Evolutionary conservation across 1,140 invertebrate genomes (phyloP), one percentile per base, ranked within the genome.

Genomic region (Zaprionus gabonicus): DNA sequence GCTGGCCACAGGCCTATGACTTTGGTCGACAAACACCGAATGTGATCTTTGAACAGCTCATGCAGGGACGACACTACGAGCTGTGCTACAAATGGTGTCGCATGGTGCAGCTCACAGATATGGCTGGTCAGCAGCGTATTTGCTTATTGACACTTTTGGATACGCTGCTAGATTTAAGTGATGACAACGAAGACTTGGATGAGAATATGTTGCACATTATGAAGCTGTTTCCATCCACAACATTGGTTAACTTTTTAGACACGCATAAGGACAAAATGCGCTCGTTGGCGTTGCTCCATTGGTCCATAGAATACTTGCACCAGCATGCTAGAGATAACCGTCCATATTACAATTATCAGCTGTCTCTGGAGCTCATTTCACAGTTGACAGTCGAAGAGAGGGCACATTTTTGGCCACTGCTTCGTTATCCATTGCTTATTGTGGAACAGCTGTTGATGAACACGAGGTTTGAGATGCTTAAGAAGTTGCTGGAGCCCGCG

Each of bases 401-500:
- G 66, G 74, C 93, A 15, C 86, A 94, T 9, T 95, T 96, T 56
- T 95, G 95, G 93, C 93, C 95, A 71, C 81, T 96, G 4, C 94
- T 96, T 27, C 94, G 94, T 23, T 94, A 95, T 73, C 96, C 96
- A 0, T 79, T 96, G 17, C 83, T 96, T 0, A 96, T 97, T 82
- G 93, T 97, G 4, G 96, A 97, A 76, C 95, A 96, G 80, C 93
- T 96, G 53, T 81, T 97, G 1, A 97, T 97, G 96, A 96, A 96
- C 79, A 95, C 94, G 1, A 96, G 95, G 87, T 93, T 97, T 49
- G 96, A 96, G 80, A 93, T 94, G 70, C 90, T 97, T 6, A 93
- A 94, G 1, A 94, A 93, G 38, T 94, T 96, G 6, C 55, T 95
- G 20, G 83, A 87, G 9, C 75, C 81, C 4, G 76, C 94, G 1